Evolutionary conservation across 2,113 vertebrate genomes (phyloP).

Genomic region (Tricholaema leucomelas): DNA sequence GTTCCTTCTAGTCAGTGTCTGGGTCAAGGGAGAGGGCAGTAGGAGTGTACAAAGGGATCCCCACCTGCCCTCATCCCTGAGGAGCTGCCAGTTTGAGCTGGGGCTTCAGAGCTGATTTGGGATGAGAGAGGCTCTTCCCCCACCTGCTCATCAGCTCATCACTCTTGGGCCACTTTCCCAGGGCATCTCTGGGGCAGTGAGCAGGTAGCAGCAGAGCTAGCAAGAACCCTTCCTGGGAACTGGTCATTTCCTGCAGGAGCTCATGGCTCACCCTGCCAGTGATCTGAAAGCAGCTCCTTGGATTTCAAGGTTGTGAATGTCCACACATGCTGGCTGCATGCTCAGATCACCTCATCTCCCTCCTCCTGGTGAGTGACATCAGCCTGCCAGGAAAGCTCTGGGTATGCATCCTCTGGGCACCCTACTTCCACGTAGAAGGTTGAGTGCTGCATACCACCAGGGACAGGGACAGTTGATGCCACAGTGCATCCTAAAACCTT

Average conservation of each 20-base stretch:
- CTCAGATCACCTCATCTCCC: background rate
- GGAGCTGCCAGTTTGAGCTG: background rate
- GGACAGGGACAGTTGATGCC: background rate
- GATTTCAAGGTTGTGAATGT: background rate
- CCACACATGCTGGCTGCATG: background rate
- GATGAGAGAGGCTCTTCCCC: background rate
- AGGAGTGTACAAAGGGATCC: background rate
- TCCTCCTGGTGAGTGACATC: background rate
- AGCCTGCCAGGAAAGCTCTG: background rate
- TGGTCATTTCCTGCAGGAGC: background rate
- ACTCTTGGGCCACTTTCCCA: fast-evolving
- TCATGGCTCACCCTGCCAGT: background rate
- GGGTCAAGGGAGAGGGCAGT: background rate
- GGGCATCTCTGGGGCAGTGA: background rate
- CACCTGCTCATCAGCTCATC: fast-evolving
- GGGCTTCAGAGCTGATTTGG: background rate
- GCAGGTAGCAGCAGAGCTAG: background rate
- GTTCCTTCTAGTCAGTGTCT: fast-evolving
- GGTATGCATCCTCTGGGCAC: fast-evolving
- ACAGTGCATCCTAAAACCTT: background rate
- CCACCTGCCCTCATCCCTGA: background rate
- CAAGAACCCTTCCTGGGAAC: background rate
- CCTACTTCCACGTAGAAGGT: background rate
- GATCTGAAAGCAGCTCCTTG: background rate
- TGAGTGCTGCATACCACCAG: background rate